Evolutionary conservation across 2,113 vertebrate genomes (phyloP).

Genomic region (Esox niger): DNA sequence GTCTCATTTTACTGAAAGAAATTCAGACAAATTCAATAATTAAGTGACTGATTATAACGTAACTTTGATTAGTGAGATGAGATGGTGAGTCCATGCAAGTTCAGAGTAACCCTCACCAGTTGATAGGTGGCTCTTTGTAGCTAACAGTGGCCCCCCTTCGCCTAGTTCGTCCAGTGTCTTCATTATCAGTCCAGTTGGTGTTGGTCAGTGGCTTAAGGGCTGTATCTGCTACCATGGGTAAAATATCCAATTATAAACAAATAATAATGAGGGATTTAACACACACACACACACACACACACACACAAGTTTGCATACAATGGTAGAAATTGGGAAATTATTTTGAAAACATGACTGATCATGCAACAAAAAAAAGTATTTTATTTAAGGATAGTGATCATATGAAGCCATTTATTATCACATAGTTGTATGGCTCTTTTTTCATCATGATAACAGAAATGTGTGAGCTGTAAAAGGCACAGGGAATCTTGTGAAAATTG

Average conservation of each 20-base stretch:
- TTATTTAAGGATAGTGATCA: too few species aligned
- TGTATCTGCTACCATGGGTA: constrained; percentile 33
- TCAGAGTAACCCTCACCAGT: constrained; percentile 50
- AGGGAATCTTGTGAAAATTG: too few species aligned
- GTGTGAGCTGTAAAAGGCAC: too few species aligned
- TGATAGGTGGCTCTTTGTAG: constrained; percentile 70
- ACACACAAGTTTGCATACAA: too few species aligned
- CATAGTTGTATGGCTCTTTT: too few species aligned
- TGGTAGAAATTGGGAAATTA: too few species aligned
- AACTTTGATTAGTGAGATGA: too few species aligned
- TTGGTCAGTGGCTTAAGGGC: constrained; percentile 62
- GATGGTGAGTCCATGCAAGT: not conserved
- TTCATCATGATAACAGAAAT: too few species aligned
- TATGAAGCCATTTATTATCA: too few species aligned
- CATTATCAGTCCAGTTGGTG: constrained; percentile 35
- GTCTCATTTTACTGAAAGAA: constrained; percentile 70
- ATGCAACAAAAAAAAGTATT: too few species aligned
- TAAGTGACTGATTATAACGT: not conserved
- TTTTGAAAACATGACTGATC: too few species aligned
- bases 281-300: too few species aligned
- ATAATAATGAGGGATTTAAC: not conserved
- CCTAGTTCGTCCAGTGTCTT: constrained; percentile 30
- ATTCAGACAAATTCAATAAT: constrained; percentile 3
- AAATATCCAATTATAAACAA: not conserved
- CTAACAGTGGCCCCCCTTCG: constrained; percentile 45